Evolutionary conservation across 2,113 vertebrate genomes (phyloP), one percentile per base, ranked within the genome.

Genomic region (Hippopotamus amphibius): DNA sequence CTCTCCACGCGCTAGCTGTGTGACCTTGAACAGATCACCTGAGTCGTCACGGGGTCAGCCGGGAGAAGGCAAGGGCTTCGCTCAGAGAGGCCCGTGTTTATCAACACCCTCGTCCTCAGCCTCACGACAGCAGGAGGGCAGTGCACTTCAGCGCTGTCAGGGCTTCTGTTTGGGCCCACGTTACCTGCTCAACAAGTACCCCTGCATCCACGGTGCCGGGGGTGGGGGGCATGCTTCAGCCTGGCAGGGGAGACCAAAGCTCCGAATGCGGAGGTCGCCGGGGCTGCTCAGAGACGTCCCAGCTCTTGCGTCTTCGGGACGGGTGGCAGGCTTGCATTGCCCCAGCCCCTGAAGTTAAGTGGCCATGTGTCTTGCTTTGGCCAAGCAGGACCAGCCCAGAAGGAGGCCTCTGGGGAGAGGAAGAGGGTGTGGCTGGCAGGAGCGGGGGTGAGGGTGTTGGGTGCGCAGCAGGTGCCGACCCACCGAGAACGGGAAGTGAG

Each of bases 401-500:
- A 74, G 43, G 50, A 89, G 48, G 80, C 72, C 88, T 83, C 80
- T 63, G 72, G 89, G 89, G 79, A 72, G 82, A 82, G 71, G 50
- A 90, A 90, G 83, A 86, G 92, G 97, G 96, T 85, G 96, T 95
- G 95, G 14, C 74, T 16, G 50, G 30, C 80, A 66, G 41, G 50
- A 68, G 86, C 46, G 55, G 77, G 66, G 43, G 55, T 15, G 1
- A 86, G 89, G 86, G 69, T 6, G 77, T 84, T 72, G 94, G 28
- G 55, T 33, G 7, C 21, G 14, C n/a, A 26, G 30, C 93, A 91
- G 95, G 86, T 90, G 91, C 93, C 14, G 33, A 68, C 53, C 93
- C 93, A 82, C 95, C 8, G 30, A 97, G 89, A 97, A 98, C 80
- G 68, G 74, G 97, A 97, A 97, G 97, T 95, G 97, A 97, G 85